Base-by-base conservation (phyloP, 2,113 vertebrate genomes). In the Rutilus rutilus region DNA sequence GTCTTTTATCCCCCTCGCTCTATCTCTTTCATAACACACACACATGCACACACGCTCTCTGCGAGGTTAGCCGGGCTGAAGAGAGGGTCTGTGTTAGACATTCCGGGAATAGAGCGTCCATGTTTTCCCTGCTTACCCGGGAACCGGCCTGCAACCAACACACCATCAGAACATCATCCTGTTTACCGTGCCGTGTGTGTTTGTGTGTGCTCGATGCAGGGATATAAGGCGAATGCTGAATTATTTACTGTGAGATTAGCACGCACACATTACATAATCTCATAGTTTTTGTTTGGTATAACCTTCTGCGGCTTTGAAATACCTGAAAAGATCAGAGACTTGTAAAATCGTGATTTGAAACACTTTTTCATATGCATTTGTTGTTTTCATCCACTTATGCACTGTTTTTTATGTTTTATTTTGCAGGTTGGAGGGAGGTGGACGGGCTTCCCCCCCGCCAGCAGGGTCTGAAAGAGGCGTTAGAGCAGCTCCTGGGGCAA, bases 401-500 rank as follows among this genome's bases (percentile, higher is more conserved):
- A 23, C 21, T 78, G 4, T 60, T 80, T 59, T 15, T n/a, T 62
- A n/a, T 80, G 12, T 75, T 19, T 89, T 69, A 64, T 23, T 67
- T 78, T 76, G 1, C 92, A 98, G 97, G 96, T 91, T 98, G 97
- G 97, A 92, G 96, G 74, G 96, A 97, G 78, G 92, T 95, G 0
- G 96, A 97, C 0, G 95, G 96, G 9, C 92, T 95, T 0, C 90
- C 92, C 0, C 95, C 95, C 0, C 93, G 96, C 36, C 93, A 95
- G 54, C 92, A 92, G 86, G 95, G 95, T 64, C 96, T 97, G 90
- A 95, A 95, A 10, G 96, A 96, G 89, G 95, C 95, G 9, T 90
- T 98, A 57, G 96, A 97, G 87, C 96, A 96, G 65, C 94, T 97
- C 6, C 94, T 97, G 33, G 90, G 91, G n/a, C 96, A 96, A 91